phyloP scores from a whole-genome alignment of 2,113 vertebrate genomes.

The Bambusicola thoracicus region DNA sequence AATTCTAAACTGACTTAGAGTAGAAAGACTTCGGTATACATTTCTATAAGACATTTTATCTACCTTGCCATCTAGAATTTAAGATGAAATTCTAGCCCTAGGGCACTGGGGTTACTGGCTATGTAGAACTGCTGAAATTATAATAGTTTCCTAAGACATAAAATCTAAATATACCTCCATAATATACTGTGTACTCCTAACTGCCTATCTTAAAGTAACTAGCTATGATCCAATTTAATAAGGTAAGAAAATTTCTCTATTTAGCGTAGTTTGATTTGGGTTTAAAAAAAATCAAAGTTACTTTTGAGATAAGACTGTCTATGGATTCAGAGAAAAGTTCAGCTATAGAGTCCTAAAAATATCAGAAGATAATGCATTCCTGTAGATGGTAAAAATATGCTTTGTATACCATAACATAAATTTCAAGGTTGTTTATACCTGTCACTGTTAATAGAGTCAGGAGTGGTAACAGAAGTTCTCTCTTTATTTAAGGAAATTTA shows the following conservation, averaged over 20 bases:
- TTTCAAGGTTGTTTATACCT: neutral
- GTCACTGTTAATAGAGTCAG: neutral
- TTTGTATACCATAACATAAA: neutral
- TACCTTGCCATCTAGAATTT: slow-evolving; percentile 4
- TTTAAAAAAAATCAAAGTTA: neutral
- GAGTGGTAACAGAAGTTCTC: neutral
- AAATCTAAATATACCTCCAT: neutral
- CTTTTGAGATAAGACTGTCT: neutral
- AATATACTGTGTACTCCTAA: slow-evolving; percentile 2
- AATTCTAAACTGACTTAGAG: neutral
- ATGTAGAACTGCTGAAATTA: slow-evolving; percentile 20
- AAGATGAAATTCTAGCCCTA: slow-evolving; percentile 5
- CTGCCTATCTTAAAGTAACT: neutral
- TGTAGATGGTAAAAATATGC: neutral
- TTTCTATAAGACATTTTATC: slow-evolving; percentile 6
- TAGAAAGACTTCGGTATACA: neutral
- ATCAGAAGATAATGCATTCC: neutral
- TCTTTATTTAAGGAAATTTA: neutral
- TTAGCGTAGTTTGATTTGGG: neutral
- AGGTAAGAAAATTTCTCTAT: neutral
- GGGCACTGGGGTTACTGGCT: neutral
- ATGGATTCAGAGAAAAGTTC: neutral
- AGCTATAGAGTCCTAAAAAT: neutral
- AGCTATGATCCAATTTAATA: neutral
- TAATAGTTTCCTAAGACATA: neutral